phyloP scores from a whole-genome alignment of 53 echinoderm and acorn worm species.

The Stichopus horrens region DNA sequence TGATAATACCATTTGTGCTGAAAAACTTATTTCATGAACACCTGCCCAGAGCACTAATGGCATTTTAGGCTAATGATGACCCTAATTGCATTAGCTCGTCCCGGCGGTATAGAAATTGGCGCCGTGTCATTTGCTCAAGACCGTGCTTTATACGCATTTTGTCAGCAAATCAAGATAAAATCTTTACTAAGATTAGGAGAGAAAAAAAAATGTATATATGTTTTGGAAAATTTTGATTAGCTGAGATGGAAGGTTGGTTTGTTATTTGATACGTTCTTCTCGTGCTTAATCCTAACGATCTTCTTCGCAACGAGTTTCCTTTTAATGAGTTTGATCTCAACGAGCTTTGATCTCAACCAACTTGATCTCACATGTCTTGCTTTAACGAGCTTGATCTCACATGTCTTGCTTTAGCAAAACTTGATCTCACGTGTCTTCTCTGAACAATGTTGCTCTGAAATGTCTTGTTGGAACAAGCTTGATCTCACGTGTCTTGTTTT shows the following conservation, averaged over 20 bases:
- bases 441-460: too few relatives aligned
- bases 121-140: slow-evolving; percentile 22
- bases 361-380: too few relatives aligned
- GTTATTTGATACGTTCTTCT: background rate
- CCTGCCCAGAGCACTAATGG: slow-evolving; percentile 27
- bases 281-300: background rate
- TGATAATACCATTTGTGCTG: slow-evolving; percentile 12
- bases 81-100: slow-evolving; percentile 31
- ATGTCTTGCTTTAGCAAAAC: too few relatives aligned
- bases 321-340: too few relatives aligned
- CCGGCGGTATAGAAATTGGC: slow-evolving; percentile 29
- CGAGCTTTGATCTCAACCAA: too few relatives aligned
- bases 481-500: too few relatives aligned
- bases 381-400: too few relatives aligned
- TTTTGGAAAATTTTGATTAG: background rate
- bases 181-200: background rate
- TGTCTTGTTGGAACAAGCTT: too few relatives aligned
- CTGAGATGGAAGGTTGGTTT: background rate
- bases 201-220: background rate
- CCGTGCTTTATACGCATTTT: background rate
- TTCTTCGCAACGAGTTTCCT: too few relatives aligned
- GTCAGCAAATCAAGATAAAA: slow-evolving; percentile 1
- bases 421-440: too few relatives aligned
- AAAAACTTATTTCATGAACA: slow-evolving; percentile 9
- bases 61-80: slow-evolving; percentile 44